phyloP scores from a whole-genome alignment of 2,888 invertebrate genomes.

The Pristionchus mayeri region DNA sequence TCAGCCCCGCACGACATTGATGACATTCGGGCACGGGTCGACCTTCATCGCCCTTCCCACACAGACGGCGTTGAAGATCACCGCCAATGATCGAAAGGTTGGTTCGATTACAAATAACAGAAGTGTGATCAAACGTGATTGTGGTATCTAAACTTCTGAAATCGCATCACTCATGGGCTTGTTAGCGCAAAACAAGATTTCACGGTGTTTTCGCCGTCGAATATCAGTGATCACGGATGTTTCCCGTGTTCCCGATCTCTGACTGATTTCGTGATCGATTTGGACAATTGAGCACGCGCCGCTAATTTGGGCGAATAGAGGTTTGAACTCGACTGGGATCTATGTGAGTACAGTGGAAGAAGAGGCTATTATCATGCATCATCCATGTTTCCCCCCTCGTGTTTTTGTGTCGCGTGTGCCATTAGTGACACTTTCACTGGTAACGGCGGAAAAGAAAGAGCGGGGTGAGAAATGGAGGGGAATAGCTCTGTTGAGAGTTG shows the following conservation, averaged over 20 bases:
- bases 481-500: neutral
- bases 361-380: neutral
- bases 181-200: neutral
- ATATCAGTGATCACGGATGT: conserved; percentile 3
- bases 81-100: conserved; percentile 28
- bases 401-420: neutral
- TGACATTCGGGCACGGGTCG: conserved; percentile 24
- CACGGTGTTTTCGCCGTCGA: neutral
- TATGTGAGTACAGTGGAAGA: neutral
- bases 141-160: neutral
- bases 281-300: neutral
- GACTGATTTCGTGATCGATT: conserved; percentile 11
- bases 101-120: neutral
- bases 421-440: neutral
- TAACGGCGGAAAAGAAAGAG: neutral
- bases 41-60: conserved; percentile 26
- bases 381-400: neutral
- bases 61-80: neutral
- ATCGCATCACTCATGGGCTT: neutral
- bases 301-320: neutral
- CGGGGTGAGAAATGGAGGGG: neutral
- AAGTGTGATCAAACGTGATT: neutral
- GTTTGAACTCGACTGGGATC: conserved; percentile 16
- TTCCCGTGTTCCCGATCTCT: conserved; percentile 15
- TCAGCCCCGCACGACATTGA: conserved; percentile 19